Evolutionary conservation across 2,888 invertebrate genomes (phyloP).

Genomic region (Scelioninae gen. 2): DNA sequence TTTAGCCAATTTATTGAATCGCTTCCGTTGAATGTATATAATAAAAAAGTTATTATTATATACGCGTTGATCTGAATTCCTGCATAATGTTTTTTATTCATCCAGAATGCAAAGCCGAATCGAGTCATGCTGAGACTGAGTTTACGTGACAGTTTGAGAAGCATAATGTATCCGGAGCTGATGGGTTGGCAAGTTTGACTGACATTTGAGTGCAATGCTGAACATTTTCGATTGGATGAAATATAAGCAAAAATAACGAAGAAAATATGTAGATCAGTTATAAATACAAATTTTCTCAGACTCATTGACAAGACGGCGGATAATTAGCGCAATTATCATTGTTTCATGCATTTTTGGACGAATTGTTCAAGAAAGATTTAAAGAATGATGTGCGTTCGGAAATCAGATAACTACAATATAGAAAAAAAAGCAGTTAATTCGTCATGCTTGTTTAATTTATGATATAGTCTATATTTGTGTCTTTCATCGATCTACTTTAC

Average conservation of each 20-base stretch:
- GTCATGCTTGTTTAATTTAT: slow-evolving; percentile 47
- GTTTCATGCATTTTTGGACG: not conserved
- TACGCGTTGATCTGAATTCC: slow-evolving; percentile 1
- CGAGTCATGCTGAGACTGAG: slow-evolving; percentile 33
- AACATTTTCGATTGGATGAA: slow-evolving; percentile 27
- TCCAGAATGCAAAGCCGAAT: slow-evolving; percentile 17
- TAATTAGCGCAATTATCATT: not conserved
- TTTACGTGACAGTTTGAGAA: slow-evolving; percentile 47
- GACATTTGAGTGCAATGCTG: slow-evolving; percentile 37
- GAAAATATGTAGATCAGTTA: slow-evolving; percentile 18
- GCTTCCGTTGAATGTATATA: no score
- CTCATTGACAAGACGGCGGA: no score
- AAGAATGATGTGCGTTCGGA: slow-evolving; percentile 1
- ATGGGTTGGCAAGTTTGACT: slow-evolving; percentile 50
- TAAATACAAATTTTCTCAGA: slow-evolving; percentile 3
- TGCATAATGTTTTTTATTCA: slow-evolving; percentile 12
- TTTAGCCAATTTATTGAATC: no score
- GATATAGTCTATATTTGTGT: slow-evolving; percentile 49
- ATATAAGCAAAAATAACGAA: slow-evolving; percentile 27
- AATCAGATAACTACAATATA: slow-evolving; percentile 24
- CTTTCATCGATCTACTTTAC: slow-evolving; percentile 52
- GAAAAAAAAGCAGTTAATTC: slow-evolving; percentile 43
- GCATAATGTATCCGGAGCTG: slow-evolving; percentile 50
- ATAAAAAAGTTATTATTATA: not conserved
- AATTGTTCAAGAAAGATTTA: slow-evolving; percentile 1